A percentile compares a stretch with the other conserved stretches of the same genome.
Evolutionary conservation across 2,888 invertebrate species (phyloP).

Genomic region (Linnaemya tessellans): DNA sequence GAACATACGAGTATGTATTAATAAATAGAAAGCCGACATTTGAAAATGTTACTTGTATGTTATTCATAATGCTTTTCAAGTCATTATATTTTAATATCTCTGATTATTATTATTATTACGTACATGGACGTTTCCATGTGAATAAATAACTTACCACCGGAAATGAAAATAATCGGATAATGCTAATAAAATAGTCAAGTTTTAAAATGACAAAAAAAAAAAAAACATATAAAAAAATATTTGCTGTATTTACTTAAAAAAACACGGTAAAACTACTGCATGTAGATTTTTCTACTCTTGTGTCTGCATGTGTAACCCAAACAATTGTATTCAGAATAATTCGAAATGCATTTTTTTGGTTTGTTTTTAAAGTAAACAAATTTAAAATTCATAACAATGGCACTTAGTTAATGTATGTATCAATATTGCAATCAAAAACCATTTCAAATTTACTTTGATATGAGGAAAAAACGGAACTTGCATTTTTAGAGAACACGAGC

Average conservation of each 20-base stretch:
- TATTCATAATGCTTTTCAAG: too few species aligned
- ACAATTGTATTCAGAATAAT: not conserved
- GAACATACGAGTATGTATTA: too few species aligned
- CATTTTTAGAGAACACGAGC: constrained; percentile 22
- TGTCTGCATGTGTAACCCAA: not conserved
- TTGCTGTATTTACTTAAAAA: constrained; percentile 32
- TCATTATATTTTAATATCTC: too few species aligned
- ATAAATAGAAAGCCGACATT: too few species aligned
- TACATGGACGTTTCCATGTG: too few species aligned
- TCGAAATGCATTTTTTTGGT: not conserved
- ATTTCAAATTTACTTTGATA: constrained; percentile 65
- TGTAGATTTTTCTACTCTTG: not conserved
- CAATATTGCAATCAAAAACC: constrained; percentile 71
- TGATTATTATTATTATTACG: too few species aligned
- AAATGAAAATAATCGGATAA: not conserved
- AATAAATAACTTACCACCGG: not conserved
- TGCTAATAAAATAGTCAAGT: not conserved
- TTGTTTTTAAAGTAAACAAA: constrained; percentile 57
- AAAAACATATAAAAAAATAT: constrained; percentile 11
- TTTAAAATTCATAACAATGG: constrained; percentile 72
- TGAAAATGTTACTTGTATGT: too few species aligned
- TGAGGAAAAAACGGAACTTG: not conserved
- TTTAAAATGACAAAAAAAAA: too few species aligned
- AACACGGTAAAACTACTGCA: constrained; percentile 1
- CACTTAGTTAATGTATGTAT: constrained; percentile 71